These are phyloP conservation scores for Entosphenus tridentatus DNA, from an alignment of 2,113 vertebrate species.

Conservation along the genomic window DNA sequence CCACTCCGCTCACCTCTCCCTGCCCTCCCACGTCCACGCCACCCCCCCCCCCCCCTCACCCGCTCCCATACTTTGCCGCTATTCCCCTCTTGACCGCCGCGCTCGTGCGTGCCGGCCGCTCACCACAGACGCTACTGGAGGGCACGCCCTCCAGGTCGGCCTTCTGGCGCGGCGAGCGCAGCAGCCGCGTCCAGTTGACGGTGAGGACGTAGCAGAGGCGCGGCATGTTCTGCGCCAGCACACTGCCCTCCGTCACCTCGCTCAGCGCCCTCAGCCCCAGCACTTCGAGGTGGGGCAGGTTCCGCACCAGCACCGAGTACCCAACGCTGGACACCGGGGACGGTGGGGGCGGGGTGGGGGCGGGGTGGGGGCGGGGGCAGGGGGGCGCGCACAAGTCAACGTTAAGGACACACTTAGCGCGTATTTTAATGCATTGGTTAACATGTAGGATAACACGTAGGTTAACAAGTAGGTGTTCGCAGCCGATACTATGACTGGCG, in stretches of 20 bases:
- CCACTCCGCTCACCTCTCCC: neutral
- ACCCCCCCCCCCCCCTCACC: neutral
- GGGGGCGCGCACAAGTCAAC: conserved; percentile 5
- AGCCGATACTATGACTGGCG: neutral
- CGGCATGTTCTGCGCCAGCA: conserved; percentile 51
- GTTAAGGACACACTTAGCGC: neutral
- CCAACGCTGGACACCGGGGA: conserved; percentile 39
- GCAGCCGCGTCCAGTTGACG: conserved; percentile 42
- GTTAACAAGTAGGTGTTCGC: neutral
- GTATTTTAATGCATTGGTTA: neutral
- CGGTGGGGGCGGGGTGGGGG: conserved; percentile 2
- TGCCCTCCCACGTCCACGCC: neutral
- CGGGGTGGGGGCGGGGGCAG: neutral
- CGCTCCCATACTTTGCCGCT: neutral
- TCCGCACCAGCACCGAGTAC: conserved; percentile 56
- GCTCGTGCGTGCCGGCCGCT: neutral
- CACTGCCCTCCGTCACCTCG: conserved; percentile 60
- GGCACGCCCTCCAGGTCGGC: conserved; percentile 9
- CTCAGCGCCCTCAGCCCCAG: conserved; percentile 55
- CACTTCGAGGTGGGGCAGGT: conserved; percentile 35
- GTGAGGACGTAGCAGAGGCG: conserved; percentile 52
- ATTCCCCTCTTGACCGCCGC: neutral
- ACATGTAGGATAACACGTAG: neutral
- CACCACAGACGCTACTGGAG: neutral
- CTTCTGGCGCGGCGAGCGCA: conserved; percentile 40